Evolutionary conservation across 2,797 vertebrate species (phyloP).

Genomic region (Labroides dimidiatus): DNA sequence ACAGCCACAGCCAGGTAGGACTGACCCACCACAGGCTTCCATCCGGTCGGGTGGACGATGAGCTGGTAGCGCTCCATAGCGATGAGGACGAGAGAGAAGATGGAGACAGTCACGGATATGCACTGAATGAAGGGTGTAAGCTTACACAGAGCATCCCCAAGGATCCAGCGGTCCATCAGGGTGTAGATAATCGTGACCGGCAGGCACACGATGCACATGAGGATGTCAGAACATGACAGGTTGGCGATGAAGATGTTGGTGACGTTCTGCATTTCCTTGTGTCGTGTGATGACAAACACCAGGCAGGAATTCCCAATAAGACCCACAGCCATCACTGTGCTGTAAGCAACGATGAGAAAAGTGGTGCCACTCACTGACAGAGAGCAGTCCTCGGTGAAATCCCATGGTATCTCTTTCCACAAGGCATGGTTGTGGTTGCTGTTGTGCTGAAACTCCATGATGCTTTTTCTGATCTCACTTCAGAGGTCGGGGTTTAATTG

Average conservation of each 20-base stretch:
- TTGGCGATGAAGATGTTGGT: conserved; percentile 91
- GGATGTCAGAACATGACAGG: conserved; percentile 88
- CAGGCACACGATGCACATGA: conserved; percentile 86
- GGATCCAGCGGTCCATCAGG: conserved; percentile 89
- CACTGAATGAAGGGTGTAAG: conserved; percentile 87
- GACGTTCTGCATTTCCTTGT: conserved; percentile 89
- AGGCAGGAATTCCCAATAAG: conserved; percentile 88
- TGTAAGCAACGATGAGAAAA: conserved; percentile 88
- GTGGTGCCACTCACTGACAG: conserved; percentile 84
- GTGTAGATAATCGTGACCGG: conserved; percentile 90
- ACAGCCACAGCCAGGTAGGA: conserved; percentile 86
- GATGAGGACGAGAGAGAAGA: conserved; percentile 88
- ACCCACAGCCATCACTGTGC: conserved; percentile 85
- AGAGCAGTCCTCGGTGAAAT: conserved; percentile 71
- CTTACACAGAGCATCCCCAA: conserved; percentile 87
- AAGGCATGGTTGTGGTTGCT: conserved; percentile 76
- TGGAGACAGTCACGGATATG: conserved; percentile 86
- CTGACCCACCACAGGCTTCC: conserved; percentile 86
- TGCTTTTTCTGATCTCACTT: conserved; percentile 30
- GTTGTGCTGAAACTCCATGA: conserved; percentile 78
- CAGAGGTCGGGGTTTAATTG: conserved; percentile 21
- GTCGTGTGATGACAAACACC: conserved; percentile 85
- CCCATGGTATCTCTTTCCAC: conserved; percentile 70
- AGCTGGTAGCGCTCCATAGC: conserved; percentile 90
- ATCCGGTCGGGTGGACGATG: conserved; percentile 89